Evolutionary conservation across 2,888 invertebrate species (phyloP), one percentile per base, ranked within the genome.

Genomic region (Trachelus troglodyta): DNA sequence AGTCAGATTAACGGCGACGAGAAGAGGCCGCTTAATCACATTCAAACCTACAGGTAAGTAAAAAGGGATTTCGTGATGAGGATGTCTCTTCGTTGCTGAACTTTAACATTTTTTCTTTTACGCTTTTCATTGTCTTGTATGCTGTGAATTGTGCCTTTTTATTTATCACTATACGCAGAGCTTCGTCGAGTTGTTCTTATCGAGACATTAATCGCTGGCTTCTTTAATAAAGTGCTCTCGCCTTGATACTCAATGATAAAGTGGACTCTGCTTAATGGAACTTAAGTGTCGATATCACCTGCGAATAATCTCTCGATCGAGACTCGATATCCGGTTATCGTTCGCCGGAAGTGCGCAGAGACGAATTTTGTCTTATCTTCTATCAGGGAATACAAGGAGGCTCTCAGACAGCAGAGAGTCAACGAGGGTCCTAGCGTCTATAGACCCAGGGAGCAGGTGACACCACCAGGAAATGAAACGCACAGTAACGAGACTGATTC

Each of bases 331-430:
- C 56, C 56, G 56, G 56, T 23, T 15, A 56, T 9, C 9, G 56
- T 56, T 23, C 1, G 23, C 56, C 56, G 23, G 56, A 56, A 23
- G 56, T 56, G 23, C 56, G 56, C 56, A 56, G 9, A 56, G 23
- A 15, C 56, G 56, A 56, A 56, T 23, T 56, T 23, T 56, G 6
- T 56, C 56, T 23, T 56, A 23, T 56, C 56, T 76, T 80, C 81
- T 93, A 93, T 11, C 92, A 94, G 97, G 92, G 97, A 97, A 93
- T 97, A 97, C 93, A 97, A 97, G 93, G 97, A 97, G 94, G 97
- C 97, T 79, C 92, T 97, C 90, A 95, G 96, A 91, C 96, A 96
- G 87, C 97, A 97, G 92, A 94, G 97, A 85, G 96, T 95, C 82
- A 96, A 95, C 92, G 97, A 96, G 90, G 93, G 93, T 74, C 93